Base-by-base conservation (phyloP, 2,888 invertebrate genomes). In the Amphipyra berbera region DNA sequence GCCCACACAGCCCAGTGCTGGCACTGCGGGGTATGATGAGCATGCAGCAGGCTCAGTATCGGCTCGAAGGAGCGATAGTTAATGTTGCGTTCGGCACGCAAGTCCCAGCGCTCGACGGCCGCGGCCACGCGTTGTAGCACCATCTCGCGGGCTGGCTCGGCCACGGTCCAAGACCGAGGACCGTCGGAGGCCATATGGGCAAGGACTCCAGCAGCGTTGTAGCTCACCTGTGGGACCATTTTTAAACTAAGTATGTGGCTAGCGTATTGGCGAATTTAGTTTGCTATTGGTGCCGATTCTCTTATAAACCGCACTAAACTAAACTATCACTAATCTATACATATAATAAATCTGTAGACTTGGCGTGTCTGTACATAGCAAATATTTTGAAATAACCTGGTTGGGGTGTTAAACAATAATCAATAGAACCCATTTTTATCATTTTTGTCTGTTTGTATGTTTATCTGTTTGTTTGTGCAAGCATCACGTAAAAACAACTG, bases 1-100 rank as follows among this genome's bases (percentile, higher is more conserved):
- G 99, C 99, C 99, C 99, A 99, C 7, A 98, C 97, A 2, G 99
- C 99, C 99, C 99, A 99, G 88, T 98, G 97, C 88, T 98, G 98
- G 89, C 98, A 98, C 88, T 98, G 97, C 0, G 98, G 97, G 0
- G 98, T 98, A 86, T 98, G 98, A 79, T 97, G 96, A 57, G 97
- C 96, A 68, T 96, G 95, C 47, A 99, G 96, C 68, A 99, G 95
- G 70, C 97, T 96, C 27, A 99, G 95, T 68, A 99, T 98, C 0
- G 99, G 99, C 86, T 98, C 97, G 94, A 99, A 99, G 35, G 93
- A 92, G 59, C 99, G 97, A 91, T 99, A 99, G 94, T 99, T 99
- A 75, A 99, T 99, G 89, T 99, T 99, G 45, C 99, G 95, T 82
- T 97, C 97, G 0, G 98, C 97, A 61, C 95, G 95, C 49, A 99